phyloP scores from a whole-genome alignment of 1,140 invertebrate genomes.

The Triops longicaudatus region DNA sequence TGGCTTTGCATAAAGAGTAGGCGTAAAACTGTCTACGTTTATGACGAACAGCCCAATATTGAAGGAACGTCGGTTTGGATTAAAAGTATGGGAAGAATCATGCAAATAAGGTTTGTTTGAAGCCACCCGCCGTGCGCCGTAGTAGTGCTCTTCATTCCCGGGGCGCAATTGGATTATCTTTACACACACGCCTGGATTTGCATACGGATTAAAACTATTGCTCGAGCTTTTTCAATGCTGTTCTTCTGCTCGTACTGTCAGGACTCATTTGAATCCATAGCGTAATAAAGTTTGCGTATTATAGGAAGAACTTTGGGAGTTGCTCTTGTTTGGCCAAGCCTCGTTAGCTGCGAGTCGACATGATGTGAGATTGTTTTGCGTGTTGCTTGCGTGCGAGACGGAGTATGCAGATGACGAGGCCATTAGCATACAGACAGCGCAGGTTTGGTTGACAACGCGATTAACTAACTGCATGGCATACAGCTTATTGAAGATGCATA shows the following conservation, averaged over 20 bases:
- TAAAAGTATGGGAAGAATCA: constrained; percentile 7
- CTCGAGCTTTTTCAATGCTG: neutral
- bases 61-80: neutral
- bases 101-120: constrained; percentile 12
- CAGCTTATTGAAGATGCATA: constrained; percentile 12
- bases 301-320: neutral
- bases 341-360: neutral
- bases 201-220: constrained; percentile 15
- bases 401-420: neutral
- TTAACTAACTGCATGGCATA: neutral
- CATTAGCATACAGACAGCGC: constrained; percentile 11
- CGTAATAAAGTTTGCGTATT: constrained; percentile 8
- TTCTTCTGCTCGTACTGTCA: neutral
- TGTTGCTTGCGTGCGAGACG: neutral
- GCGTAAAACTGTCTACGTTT: no score
- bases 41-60: neutral
- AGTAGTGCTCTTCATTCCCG: constrained; percentile 14
- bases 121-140: neutral
- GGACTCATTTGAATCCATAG: constrained; percentile 12
- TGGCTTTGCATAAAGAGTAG: no score
- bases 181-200: neutral
- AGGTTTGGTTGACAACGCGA: neutral
- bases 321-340: constrained; percentile 5
- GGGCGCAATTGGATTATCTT: constrained; percentile 4
- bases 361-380: constrained; percentile 7